phyloP scores from a whole-genome alignment of 2,113 vertebrate species.

The Beaufortia kweichowensis region DNA sequence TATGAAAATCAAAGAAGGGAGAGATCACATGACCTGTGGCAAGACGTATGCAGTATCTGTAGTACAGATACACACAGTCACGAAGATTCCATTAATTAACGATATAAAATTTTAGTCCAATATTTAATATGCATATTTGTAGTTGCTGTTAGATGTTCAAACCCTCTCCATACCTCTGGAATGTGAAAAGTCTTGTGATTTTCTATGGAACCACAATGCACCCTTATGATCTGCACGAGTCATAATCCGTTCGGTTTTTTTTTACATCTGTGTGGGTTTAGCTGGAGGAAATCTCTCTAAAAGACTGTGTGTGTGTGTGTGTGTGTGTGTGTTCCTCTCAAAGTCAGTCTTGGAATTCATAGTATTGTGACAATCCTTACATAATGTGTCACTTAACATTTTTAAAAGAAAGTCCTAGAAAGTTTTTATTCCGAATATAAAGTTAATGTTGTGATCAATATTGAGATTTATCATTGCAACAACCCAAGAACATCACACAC shows the following conservation, averaged over 20 bases:
- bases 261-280: constrained; percentile 38
- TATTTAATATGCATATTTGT: neutral
- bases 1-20: constrained; percentile 53
- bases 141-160: neutral
- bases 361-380: neutral
- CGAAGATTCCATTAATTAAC: neutral
- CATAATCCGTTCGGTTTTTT: constrained; percentile 48
- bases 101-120: neutral
- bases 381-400: constrained; percentile 7
- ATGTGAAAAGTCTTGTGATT: constrained; percentile 42
- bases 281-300: neutral
- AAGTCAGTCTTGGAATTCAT: neutral
- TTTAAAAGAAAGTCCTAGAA: neutral
- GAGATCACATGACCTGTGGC: constrained; percentile 26
- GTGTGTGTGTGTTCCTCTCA: constrained; percentile 20
- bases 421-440: neutral
- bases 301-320: neutral
- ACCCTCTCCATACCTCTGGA: constrained; percentile 12
- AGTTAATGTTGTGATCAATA: neutral
- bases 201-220: constrained; percentile 16
- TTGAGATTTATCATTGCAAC: neutral
- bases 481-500: neutral
- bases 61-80: neutral
- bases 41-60: neutral
- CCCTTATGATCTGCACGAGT: constrained; percentile 51